Percentiles rank a stretch among this genome's conserved stretches.
Evolutionary conservation across 2,888 invertebrate genomes (phyloP).

Genomic region (Acanthosepion lycidas): DNA sequence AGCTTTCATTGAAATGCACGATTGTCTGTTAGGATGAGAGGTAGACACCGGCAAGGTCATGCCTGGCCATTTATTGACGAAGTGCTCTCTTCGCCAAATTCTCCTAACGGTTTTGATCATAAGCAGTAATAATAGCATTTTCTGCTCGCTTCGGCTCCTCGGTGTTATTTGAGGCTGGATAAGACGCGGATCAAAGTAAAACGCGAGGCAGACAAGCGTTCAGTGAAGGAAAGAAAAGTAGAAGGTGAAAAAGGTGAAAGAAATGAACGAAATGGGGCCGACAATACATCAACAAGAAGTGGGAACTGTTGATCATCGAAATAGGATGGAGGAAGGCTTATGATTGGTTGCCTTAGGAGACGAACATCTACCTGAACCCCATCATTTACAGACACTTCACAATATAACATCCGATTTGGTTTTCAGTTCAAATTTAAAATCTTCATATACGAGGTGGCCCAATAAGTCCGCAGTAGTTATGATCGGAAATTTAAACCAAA

Average conservation of each 20-base stretch:
- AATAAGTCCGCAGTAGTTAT: too few species aligned
- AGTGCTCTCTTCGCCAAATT: background rate
- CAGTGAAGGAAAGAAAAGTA: background rate
- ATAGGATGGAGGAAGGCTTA: background rate
- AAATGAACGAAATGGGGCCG: background rate
- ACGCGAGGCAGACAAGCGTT: background rate
- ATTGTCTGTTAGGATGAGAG: background rate
- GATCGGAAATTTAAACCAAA: too few species aligned
- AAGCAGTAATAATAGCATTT: background rate
- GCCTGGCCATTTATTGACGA: constrained; percentile 8
- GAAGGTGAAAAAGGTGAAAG: background rate
- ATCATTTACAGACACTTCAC: background rate
- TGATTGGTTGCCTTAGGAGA: background rate
- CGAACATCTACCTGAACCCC: background rate
- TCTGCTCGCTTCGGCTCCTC: background rate
- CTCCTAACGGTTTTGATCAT: constrained; percentile 1
- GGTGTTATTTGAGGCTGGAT: background rate
- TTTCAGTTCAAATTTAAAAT: too few species aligned
- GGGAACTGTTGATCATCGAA: too few species aligned
- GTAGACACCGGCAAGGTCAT: background rate
- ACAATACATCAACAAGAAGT: background rate
- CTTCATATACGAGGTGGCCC: too few species aligned
- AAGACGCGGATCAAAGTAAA: background rate
- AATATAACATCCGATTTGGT: background rate
- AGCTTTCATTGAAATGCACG: background rate